A percentile compares a stretch with the other conserved stretches of the same genome.
Conservation (phyloP, 2,888 invertebrate species). For the Nomada flava region DNA sequence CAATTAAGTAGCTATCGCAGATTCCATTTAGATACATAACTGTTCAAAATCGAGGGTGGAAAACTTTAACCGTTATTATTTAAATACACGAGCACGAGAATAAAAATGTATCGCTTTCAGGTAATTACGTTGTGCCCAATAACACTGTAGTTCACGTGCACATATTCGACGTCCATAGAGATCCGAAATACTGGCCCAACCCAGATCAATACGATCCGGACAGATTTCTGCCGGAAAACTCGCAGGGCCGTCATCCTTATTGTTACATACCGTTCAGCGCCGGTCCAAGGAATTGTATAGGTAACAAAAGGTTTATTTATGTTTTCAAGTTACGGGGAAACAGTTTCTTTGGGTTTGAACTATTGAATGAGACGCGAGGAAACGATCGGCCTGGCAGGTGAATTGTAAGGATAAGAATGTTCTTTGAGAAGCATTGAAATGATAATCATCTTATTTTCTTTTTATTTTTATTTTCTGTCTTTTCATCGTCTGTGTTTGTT, state of each 20-base stretch:
- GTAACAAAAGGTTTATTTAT: constrained; percentile 78
- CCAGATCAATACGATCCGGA: constrained; percentile 89
- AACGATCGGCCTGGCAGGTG: too few species aligned
- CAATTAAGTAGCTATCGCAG: constrained; percentile 67
- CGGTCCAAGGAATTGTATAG: constrained; percentile 89
- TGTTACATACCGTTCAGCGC: constrained; percentile 89
- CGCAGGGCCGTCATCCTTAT: constrained; percentile 86
- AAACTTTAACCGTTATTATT: too few species aligned
- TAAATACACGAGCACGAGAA: too few species aligned
- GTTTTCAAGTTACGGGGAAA: not conserved
- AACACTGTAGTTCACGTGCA: constrained; percentile 82
- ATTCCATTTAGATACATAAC: too few species aligned
- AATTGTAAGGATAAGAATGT: too few species aligned
- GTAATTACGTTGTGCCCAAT: constrained; percentile 85
- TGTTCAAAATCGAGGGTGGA: too few species aligned
- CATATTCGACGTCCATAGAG: constrained; percentile 85
- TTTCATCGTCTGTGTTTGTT: too few species aligned
- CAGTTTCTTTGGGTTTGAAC: not conserved
- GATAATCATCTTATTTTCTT: too few species aligned
- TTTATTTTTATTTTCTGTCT: too few species aligned
- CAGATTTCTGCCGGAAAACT: constrained; percentile 87
- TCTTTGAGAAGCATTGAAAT: too few species aligned
- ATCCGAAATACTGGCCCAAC: constrained; percentile 87
- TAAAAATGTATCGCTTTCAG: constrained; percentile 75
- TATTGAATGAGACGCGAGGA: too few species aligned